These are phyloP conservation scores for Leptoteleia sp. DNA, from an alignment of 1,140 invertebrate species.

Conservation along the genomic window DNA sequence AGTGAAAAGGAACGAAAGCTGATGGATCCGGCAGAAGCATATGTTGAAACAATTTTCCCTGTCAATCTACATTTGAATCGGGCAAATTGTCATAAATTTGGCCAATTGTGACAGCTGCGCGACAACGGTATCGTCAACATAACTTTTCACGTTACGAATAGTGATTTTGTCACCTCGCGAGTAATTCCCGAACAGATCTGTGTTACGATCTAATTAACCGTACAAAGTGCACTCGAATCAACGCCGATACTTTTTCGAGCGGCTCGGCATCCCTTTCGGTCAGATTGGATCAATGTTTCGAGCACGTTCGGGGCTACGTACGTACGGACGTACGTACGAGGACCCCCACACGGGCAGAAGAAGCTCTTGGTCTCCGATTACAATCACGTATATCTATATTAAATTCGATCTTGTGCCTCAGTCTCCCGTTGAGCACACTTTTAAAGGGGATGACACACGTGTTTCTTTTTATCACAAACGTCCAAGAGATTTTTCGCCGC, in stretches of 20 bases:
- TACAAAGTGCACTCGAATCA: constrained; percentile 28
- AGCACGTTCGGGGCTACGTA: constrained; percentile 19
- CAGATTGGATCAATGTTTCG: constrained; percentile 30
- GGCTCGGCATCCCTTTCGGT: constrained; percentile 19
- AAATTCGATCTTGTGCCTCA: constrained; percentile 43
- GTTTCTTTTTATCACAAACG: constrained; percentile 21
- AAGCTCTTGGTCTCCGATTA: constrained; percentile 37
- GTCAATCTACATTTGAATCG: constrained; percentile 7
- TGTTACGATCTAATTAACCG: constrained; percentile 35
- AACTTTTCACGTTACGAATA: constrained; percentile 5
- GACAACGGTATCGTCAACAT: background rate
- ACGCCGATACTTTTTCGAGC: constrained; percentile 25
- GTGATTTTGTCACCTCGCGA: constrained; percentile 20
- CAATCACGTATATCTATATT: constrained; percentile 43
- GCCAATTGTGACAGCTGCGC: constrained; percentile 4
- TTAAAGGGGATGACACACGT: constrained; percentile 36
- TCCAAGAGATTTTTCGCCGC: background rate
- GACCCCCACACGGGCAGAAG: constrained; percentile 18
- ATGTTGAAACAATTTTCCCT: constrained; percentile 13
- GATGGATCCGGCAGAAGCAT: constrained; percentile 4
- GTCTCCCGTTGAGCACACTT: constrained; percentile 34
- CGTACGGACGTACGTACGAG: no score
- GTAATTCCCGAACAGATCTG: constrained; percentile 1
- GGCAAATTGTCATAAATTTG: constrained; percentile 12
- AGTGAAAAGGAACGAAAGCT: constrained; percentile 13